phyloP scores from a whole-genome alignment of 2,113 vertebrate genomes.

The Leucopternis melanops region DNA sequence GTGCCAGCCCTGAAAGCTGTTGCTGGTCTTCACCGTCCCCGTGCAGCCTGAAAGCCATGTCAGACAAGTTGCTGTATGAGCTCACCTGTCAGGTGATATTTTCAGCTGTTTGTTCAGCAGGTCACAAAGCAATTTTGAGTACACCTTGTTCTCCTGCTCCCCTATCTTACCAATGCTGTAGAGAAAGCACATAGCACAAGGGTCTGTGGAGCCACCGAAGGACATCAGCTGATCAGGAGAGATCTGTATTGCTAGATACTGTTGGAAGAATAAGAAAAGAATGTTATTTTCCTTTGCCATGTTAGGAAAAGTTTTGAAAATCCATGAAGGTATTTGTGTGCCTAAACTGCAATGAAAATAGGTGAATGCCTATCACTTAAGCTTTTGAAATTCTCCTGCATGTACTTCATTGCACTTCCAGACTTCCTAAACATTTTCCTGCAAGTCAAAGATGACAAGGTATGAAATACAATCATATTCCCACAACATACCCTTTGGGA shows the following conservation, averaged over 20 bases:
- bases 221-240: slow-evolving; percentile 80
- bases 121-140: slow-evolving; percentile 79
- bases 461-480: neutral
- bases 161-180: slow-evolving; percentile 81
- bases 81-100: slow-evolving; percentile 76
- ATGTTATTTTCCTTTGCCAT: neutral
- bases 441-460: neutral
- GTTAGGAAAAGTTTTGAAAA: neutral
- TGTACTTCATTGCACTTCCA: neutral
- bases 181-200: slow-evolving; percentile 81
- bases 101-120: slow-evolving; percentile 80
- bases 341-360: neutral
- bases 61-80: neutral
- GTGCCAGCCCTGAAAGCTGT: too few species aligned
- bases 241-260: slow-evolving; percentile 83
- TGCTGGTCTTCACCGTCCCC: too few species aligned
- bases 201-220: slow-evolving; percentile 79
- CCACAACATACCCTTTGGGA: neutral
- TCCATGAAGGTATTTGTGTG: neutral
- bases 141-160: slow-evolving; percentile 75
- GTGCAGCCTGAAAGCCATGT: too few species aligned
- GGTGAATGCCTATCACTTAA: neutral
- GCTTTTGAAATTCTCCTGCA: neutral
- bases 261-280: neutral
- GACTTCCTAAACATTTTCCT: neutral